Evolutionary conservation across 2,113 vertebrate species (phyloP), one percentile per base, ranked within the genome.

Genomic region (Syrrhaptes paradoxus): DNA sequence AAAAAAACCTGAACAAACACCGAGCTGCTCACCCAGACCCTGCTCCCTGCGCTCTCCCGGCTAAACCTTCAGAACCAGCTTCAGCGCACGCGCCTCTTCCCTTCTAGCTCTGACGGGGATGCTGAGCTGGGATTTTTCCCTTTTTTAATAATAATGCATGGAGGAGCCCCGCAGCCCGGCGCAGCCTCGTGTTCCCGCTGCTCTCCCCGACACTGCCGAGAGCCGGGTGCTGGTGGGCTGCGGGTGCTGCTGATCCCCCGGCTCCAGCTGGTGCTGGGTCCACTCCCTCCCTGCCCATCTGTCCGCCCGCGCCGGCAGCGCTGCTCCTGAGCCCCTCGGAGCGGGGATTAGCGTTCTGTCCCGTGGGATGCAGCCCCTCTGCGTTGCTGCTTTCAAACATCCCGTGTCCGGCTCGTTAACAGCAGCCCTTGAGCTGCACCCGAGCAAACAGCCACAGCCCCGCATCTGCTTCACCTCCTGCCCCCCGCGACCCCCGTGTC

Each of bases 111-210:
- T 4, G 1, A 17, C 1, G 0, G 20, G 25, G 52, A 28, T 55
- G 34, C 4, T 0, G 66, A 45, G 51, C 45, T 26, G 63, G 36
- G 2, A 6, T 9, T 21, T 5, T 16, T 32, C 7, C 29, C 31
- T 13, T 9, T 46, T 63, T 74, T 58, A 58, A 11, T 45, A 22
- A 25, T 0, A 12, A 1, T 0, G 1, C 55, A 0, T 2, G 0
- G 26, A 71, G 74, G 52, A 15, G 29, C 63, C 63, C 38, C 32
- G 2, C 34, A 7, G 29, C 36, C 55, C 6, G 4, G 18, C 14
- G 1, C n/a, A 72, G 66, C 66, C 74, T 21, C 14, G 0, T 9
- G 13, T 41, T 16, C 70, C 76, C 13, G 1, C 17, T 24, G 31
- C 65, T 59, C 66, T 52, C 29, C 55, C 49, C 18, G 17, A 4